Conservation (phyloP, 2,113 vertebrate species). For the Tragelaphus scriptus region DNA sequence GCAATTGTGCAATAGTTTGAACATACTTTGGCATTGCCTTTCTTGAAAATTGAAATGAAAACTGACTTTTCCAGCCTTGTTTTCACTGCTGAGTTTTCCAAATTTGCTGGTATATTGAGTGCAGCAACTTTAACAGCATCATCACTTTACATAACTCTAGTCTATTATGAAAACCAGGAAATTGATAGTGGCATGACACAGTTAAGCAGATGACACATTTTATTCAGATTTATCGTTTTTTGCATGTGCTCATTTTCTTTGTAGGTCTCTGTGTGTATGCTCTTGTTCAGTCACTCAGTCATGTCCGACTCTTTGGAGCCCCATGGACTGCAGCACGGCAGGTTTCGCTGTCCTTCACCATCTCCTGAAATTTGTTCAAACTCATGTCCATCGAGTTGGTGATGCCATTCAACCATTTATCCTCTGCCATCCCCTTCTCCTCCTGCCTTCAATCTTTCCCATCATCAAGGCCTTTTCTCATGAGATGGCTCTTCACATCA, state of each 20-base stretch:
- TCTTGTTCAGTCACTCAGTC: not conserved
- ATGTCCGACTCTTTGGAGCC: not conserved
- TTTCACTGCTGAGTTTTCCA: not conserved
- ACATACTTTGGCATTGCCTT: not conserved
- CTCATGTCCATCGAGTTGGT: rapidly evolving
- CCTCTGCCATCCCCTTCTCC: not conserved
- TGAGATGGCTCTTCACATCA: not conserved
- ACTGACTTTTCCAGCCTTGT: not conserved
- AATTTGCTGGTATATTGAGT: not conserved
- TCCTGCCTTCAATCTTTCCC: not conserved
- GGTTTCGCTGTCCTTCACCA: not conserved
- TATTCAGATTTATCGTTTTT: not conserved
- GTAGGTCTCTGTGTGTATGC: not conserved
- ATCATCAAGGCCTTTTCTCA: not conserved
- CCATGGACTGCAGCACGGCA: not conserved
- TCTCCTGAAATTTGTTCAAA: not conserved
- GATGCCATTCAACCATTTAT: not conserved
- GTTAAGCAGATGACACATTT: rapidly evolving
- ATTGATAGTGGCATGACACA: rapidly evolving
- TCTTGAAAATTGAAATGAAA: not conserved
- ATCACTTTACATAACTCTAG: not conserved
- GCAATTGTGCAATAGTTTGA: not conserved
- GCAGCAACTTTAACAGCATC: not conserved
- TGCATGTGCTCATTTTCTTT: not conserved
- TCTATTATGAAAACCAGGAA: not conserved